phyloP scores from a whole-genome alignment of 2,113 vertebrate genomes.

The Bubo blakistoni region DNA sequence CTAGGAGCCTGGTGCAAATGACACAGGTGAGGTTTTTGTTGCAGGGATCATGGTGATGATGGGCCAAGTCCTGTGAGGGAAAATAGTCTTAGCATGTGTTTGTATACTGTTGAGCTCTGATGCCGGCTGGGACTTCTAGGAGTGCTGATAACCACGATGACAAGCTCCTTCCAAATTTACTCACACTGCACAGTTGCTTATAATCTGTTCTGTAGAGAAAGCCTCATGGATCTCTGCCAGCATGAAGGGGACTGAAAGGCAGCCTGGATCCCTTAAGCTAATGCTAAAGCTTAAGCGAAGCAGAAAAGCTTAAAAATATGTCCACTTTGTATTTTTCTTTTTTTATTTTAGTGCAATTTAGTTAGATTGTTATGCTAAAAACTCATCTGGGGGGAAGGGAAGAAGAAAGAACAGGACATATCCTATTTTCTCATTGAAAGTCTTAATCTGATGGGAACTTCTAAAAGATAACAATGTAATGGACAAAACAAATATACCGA shows the following conservation, averaged over 20 bases:
- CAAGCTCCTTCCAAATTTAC: background rate
- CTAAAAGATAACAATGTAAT: background rate
- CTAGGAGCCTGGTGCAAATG: background rate
- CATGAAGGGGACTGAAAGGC: background rate
- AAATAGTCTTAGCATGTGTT: background rate
- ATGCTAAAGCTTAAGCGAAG: background rate
- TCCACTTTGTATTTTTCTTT: background rate
- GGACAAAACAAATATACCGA: background rate
- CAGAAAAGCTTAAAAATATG: background rate
- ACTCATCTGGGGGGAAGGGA: background rate
- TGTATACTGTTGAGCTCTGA: background rate
- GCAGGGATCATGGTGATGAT: background rate
- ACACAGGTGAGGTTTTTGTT: background rate
- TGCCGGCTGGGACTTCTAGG: background rate
- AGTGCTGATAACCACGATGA: background rate
- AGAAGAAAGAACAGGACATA: background rate
- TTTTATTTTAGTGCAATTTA: background rate
- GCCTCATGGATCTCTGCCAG: background rate
- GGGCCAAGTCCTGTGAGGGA: background rate
- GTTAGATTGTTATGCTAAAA: background rate
- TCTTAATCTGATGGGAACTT: background rate
- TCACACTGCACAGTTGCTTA: background rate
- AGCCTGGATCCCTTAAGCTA: background rate
- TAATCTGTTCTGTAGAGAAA: background rate
- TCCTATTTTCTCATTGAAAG: background rate